phyloP scores from a whole-genome alignment of 2,113 vertebrate species.

The Stercorarius parasiticus region DNA sequence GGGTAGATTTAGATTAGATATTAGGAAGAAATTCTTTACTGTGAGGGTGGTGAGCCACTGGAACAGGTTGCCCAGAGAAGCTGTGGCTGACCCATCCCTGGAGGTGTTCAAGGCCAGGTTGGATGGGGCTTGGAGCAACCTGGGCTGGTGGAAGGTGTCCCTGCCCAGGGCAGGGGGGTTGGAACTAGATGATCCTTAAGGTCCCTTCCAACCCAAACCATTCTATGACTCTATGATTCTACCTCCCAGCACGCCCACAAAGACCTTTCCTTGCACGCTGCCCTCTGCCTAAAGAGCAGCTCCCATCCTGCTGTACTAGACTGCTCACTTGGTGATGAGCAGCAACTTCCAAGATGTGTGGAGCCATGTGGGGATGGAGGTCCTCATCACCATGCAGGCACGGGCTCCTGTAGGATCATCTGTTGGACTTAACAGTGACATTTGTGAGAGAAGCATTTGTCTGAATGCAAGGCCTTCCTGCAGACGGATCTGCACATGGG shows the following conservation, averaged over 20 bases:
- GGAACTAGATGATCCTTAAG: not conserved
- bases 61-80: not conserved
- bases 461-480: not conserved
- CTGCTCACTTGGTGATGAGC: not conserved
- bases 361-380: not conserved
- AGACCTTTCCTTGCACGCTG: not conserved
- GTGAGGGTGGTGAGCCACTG: not conserved
- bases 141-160: not conserved
- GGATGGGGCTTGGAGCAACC: not conserved
- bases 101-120: not conserved
- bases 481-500: not conserved
- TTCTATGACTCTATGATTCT: not conserved
- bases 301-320: not conserved
- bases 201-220: not conserved
- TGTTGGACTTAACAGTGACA: not conserved
- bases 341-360: not conserved
- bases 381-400: not conserved
- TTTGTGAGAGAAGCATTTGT: not conserved
- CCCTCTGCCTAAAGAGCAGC: not conserved
- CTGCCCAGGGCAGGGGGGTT: not conserved
- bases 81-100: not conserved
- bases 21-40: not conserved
- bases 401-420: not conserved
- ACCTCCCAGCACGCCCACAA: fast-evolving
- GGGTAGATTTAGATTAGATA: not conserved